Percentiles rank a stretch among this genome's conserved stretches.
These are phyloP conservation scores for Pseudeuparius sepicola DNA, from an alignment of 2,888 invertebrate genomes.

Conservation along the genomic window DNA sequence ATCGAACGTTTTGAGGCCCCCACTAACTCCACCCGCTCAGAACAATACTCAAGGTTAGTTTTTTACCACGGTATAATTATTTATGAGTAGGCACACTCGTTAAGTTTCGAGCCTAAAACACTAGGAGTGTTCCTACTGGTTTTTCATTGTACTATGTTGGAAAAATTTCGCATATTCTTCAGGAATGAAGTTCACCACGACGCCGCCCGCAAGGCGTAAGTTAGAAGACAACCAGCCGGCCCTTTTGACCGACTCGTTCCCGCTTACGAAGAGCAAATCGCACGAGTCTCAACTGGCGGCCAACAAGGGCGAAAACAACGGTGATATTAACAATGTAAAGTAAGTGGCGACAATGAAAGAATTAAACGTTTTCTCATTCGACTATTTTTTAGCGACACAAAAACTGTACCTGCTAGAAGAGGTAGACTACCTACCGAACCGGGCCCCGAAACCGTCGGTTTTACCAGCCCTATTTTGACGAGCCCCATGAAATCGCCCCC, in stretches of 20 bases:
- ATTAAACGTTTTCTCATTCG: conserved; percentile 7
- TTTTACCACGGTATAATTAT: no score
- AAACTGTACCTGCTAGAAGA: conserved; percentile 35
- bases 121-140: no score
- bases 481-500: conserved; percentile 55
- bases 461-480: conserved; percentile 40
- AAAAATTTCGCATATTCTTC: no score
- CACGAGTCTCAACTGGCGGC: conserved; percentile 83
- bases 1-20: conserved; percentile 31
- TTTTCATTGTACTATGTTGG: no score
- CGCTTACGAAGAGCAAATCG: conserved; percentile 81
- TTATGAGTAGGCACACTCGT: no score
- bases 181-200: conserved; percentile 68
- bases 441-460: conserved; percentile 43
- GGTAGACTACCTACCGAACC: conserved; percentile 51
- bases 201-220: conserved; percentile 65
- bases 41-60: no score
- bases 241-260: conserved; percentile 45
- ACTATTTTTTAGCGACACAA: conserved; percentile 31
- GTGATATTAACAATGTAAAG: conserved; percentile 24
- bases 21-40: conserved; percentile 33
- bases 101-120: no score
- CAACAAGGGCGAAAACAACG: conserved; percentile 45
- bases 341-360: conserved; percentile 18
- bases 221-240: conserved; percentile 38